Evolutionary conservation across 2,888 invertebrate species (phyloP), one percentile per base, ranked within the genome.

Genomic region (Eupeodes luniger): DNA sequence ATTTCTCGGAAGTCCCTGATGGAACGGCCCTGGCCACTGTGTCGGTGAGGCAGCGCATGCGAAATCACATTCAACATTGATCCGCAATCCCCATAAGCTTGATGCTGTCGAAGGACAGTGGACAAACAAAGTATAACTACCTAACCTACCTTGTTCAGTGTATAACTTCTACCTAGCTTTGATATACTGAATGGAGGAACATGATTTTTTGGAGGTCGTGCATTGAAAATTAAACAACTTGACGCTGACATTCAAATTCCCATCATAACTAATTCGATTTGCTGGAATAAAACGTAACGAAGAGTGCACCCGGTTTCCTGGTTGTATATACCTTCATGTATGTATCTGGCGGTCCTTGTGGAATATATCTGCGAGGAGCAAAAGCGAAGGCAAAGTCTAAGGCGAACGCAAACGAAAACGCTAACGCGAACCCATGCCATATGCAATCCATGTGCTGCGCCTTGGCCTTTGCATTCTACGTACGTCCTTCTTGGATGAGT

Each of bases 201-300:
- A 62, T 57, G 79, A 27, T 81, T 80, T 85, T 85, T 85, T 57
- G 88, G 85, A 85, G 81, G 81, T 88, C 88, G 88, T 88, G 88
- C 88, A 85, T 64, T 74, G 88, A 70, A 88, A 88, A 67, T 81
- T 85, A 88, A 88, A 85, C 74, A 64, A 81, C 78, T 85, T 81
- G 74, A 81, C 81, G 85, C 88, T 85, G 81, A 88, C 88, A 88
- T 88, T 88, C 85, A 88, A 88, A 88, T 88, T 85, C 88, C 85
- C 88, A 85, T 88, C 85, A 85, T 85, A 84, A 84, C 84, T 83
- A 86, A 86, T 79, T 86, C 86, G 83, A 83, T 76, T 86, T 70
- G 49, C 59, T 62, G 36, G 70, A 51, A 19, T 67, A 75, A 27
- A 27, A 36, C 5, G 47, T 12, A 12, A 67, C 10, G 36, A 75